Evolutionary conservation across 1,140 invertebrate species (phyloP).

Genomic region (Caenorhabditis remanei): DNA sequence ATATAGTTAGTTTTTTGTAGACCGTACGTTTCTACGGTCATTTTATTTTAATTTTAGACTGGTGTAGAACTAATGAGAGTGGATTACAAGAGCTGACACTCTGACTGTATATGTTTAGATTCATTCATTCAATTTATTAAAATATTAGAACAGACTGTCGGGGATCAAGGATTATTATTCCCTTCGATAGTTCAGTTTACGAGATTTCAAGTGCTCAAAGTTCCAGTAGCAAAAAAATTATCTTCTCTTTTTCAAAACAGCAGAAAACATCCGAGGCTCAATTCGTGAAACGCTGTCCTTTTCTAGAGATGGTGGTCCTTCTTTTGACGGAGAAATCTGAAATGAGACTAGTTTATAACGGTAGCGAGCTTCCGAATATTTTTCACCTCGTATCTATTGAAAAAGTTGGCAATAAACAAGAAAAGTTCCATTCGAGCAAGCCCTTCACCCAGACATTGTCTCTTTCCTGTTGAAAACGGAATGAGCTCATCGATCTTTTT

Average conservation of each 20-base stretch:
- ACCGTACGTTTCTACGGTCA: too few species aligned
- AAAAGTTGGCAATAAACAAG: conserved; percentile 85
- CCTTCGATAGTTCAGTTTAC: too few species aligned
- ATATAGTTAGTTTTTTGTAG: too few species aligned
- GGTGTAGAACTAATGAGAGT: too few species aligned
- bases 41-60: too few species aligned
- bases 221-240: not conserved
- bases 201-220: not conserved
- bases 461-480: conserved; percentile 87
- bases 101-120: too few species aligned
- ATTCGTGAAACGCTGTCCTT: not conserved
- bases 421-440: conserved; percentile 90
- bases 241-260: not conserved
- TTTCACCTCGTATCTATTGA: conserved; percentile 85
- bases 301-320: conserved; percentile 68
- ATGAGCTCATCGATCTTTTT: conserved; percentile 85
- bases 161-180: too few species aligned
- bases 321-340: not conserved
- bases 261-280: not conserved
- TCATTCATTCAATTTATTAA: too few species aligned
- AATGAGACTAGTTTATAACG: not conserved
- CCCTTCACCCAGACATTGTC: conserved; percentile 90
- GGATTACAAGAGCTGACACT: too few species aligned
- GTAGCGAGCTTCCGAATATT: not conserved
- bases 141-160: too few species aligned